phyloP scores from a whole-genome alignment of 2,113 vertebrate species.

The Atherinomorus stipes region DNA sequence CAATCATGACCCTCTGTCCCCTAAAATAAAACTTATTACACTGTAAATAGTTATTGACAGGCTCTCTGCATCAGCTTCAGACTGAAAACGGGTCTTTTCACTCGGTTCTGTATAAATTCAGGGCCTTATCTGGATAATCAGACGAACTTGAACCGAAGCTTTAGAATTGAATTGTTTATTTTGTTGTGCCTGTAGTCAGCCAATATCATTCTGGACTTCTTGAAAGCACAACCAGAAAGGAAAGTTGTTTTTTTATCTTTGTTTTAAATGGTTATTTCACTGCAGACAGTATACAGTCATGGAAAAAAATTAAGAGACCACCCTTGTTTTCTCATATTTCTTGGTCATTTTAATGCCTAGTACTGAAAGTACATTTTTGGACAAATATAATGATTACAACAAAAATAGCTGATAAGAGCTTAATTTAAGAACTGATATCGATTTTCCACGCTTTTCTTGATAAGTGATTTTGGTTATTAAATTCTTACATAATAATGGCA shows the following conservation, averaged over 20 bases:
- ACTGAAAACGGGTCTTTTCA: not conserved
- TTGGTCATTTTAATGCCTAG: no score
- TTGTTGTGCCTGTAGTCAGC: not conserved
- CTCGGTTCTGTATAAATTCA: not conserved
- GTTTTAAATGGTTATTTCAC: no score
- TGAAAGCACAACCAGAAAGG: not conserved
- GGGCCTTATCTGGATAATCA: not conserved
- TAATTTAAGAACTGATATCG: no score
- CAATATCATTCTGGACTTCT: not conserved
- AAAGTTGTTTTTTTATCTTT: not conserved
- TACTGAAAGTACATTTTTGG: no score
- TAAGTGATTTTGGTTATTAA: no score
- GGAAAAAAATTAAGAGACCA: no score
- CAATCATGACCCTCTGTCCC: conserved; percentile 16
- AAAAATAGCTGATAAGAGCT: no score
- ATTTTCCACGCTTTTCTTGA: no score
- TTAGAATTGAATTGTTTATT: not conserved
- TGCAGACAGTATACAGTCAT: no score
- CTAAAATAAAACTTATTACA: not conserved
- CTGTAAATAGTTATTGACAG: conserved; percentile 1
- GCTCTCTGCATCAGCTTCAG: not conserved
- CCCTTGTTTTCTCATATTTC: no score
- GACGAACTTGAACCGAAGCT: not conserved
- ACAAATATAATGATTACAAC: no score
- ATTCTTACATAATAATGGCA: no score